These are phyloP conservation scores for Coptodon rendalli DNA, from an alignment of 2,113 vertebrate species.

Conservation along the genomic window DNA sequence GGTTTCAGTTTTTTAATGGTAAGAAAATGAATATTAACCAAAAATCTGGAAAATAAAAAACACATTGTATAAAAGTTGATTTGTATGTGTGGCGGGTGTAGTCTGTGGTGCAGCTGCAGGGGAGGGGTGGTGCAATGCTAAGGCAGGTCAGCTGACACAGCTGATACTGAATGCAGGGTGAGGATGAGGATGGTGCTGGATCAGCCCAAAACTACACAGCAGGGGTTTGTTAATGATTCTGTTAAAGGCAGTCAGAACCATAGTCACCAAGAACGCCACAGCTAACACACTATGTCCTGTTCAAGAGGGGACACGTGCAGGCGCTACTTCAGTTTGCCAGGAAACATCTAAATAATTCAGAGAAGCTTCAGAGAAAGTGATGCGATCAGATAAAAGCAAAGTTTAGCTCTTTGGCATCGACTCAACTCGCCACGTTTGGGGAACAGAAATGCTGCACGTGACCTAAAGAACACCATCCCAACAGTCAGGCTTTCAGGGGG, in stretches of 20 bases:
- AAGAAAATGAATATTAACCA: rapidly evolving
- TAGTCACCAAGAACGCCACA: background rate
- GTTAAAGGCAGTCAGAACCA: background rate
- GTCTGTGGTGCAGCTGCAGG: background rate
- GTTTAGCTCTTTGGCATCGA: rapidly evolving
- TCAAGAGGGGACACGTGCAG: rapidly evolving
- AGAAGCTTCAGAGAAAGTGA: background rate
- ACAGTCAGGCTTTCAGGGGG: background rate
- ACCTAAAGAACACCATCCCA: background rate
- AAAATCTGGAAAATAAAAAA: background rate
- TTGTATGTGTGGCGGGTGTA: rapidly evolving
- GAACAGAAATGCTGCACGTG: background rate
- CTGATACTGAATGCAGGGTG: background rate
- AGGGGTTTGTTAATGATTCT: background rate
- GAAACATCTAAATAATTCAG: background rate
- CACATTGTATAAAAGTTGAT: background rate
- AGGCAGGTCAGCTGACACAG: background rate
- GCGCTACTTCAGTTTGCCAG: background rate
- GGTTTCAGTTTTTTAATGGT: background rate
- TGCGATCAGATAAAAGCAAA: background rate
- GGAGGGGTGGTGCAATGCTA: background rate
- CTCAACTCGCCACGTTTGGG: background rate
- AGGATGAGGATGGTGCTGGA: background rate
- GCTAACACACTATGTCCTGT: rapidly evolving
- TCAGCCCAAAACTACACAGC: background rate